phyloP scores from a whole-genome alignment of 2,797 vertebrate genomes.

The Oreochromis grahami region DNA sequence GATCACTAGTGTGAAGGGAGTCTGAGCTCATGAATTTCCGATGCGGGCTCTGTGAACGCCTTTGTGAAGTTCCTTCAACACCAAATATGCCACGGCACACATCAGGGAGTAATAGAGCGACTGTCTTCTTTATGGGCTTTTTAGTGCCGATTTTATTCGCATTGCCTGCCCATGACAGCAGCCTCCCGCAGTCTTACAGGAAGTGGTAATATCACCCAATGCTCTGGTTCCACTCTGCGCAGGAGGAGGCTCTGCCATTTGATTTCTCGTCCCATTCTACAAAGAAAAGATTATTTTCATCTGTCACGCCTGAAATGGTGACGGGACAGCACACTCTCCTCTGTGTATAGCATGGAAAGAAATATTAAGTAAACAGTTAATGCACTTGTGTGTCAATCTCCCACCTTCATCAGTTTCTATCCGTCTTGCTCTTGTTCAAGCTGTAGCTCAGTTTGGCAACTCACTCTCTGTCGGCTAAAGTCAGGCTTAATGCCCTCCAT shows the following conservation, averaged over 20 bases:
- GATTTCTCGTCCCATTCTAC: conserved; percentile 46
- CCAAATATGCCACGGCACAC: conserved; percentile 11
- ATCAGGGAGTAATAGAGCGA: conserved; percentile 16
- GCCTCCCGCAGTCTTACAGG: conserved; percentile 49
- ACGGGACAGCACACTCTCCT: conserved; percentile 27
- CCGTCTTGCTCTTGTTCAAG: background rate
- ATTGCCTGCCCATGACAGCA: conserved; percentile 50
- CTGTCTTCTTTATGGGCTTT: conserved; percentile 45
- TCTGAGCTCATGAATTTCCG: conserved; percentile 57
- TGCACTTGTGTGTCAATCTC: background rate
- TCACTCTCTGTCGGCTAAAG: conserved; percentile 28
- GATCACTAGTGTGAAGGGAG: conserved; percentile 42
- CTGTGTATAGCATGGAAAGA: background rate
- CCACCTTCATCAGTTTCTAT: background rate
- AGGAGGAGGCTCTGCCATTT: conserved; percentile 42
- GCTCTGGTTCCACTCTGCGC: conserved; percentile 37
- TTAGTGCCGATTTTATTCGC: conserved; percentile 55
- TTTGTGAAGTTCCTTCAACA: conserved; percentile 42
- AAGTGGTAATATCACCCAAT: conserved; percentile 50
- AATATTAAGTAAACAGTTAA: conserved; percentile 20
- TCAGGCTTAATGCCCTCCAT: conserved; percentile 49
- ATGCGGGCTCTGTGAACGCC: conserved; percentile 15
- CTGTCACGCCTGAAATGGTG: conserved; percentile 42
- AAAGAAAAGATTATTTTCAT: conserved; percentile 53
- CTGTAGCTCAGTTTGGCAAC: conserved; percentile 31